phyloP scores from a whole-genome alignment of 2,113 vertebrate species.

The Labeo rohita region DNA sequence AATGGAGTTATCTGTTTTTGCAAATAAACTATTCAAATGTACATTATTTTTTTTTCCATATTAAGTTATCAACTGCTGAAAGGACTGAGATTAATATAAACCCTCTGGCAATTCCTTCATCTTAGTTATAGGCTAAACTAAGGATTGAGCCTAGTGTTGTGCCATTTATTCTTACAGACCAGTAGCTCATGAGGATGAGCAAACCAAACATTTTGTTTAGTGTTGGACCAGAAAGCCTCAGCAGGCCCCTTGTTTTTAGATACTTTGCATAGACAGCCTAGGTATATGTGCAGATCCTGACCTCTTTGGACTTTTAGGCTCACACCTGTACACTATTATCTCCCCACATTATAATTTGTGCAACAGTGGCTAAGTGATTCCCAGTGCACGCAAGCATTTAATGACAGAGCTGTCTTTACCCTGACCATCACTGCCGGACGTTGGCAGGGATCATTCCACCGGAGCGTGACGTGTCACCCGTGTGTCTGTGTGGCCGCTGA shows the following conservation, averaged over 20 bases:
- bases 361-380: constrained; percentile 78
- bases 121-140: not conserved
- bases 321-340: constrained; percentile 10
- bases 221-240: not conserved
- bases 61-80: not conserved
- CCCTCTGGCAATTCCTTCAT: not conserved
- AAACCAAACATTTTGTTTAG: constrained; percentile 15
- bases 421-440: constrained; percentile 85
- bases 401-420: constrained; percentile 99
- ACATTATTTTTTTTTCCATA: not conserved
- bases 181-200: not conserved
- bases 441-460: constrained; percentile 93
- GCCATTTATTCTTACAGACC: not conserved
- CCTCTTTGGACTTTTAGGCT: constrained; percentile 27
- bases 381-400: constrained; percentile 77
- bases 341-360: constrained; percentile 83
- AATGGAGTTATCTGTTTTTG: too few species aligned
- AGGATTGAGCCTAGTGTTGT: not conserved
- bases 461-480: constrained; percentile 87
- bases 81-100: not conserved
- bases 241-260: not conserved
- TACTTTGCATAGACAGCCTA: constrained; percentile 23
- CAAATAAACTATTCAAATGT: too few species aligned
- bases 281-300: constrained; percentile 20
- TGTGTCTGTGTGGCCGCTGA: constrained; percentile 89